phyloP scores from a whole-genome alignment of 2,113 vertebrate genomes.

The Poeciliopsis retropinna region DNA sequence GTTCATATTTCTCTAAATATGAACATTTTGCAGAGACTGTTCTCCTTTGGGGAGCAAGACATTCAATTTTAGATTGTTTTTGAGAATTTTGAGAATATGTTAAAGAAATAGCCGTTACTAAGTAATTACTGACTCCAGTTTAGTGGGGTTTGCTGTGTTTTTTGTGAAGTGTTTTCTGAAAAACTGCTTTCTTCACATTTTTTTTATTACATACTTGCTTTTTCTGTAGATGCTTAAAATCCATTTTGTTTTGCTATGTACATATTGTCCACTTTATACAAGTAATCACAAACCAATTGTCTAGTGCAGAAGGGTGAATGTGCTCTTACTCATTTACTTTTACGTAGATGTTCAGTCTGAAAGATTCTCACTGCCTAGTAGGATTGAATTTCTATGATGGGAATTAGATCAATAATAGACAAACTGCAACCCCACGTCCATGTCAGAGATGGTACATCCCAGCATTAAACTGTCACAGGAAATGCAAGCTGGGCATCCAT shows the following conservation, averaged over 20 bases:
- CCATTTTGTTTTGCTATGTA: neutral
- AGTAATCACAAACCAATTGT: neutral
- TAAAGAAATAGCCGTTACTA: neutral
- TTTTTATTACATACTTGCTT: neutral
- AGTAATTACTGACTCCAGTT: neutral
- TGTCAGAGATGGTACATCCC: constrained; percentile 66
- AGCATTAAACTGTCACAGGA: constrained; percentile 76
- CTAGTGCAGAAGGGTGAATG: neutral
- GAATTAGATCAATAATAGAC: constrained; percentile 27
- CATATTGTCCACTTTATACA: neutral
- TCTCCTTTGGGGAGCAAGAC: constrained; percentile 37
- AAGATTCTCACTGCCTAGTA: neutral
- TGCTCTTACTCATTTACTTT: neutral
- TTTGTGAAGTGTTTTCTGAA: too few species aligned
- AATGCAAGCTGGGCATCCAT: constrained; percentile 79
- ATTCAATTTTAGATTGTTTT: constrained; percentile 39
- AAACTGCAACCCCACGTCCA: constrained; percentile 40
- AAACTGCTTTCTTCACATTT: too few species aligned
- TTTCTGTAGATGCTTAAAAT: neutral
- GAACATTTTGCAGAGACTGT: constrained; percentile 50
- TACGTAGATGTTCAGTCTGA: neutral
- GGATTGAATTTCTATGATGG: constrained; percentile 13
- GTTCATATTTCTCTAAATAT: constrained; percentile 50
- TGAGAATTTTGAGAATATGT: constrained; percentile 4
- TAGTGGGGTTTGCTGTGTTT: too few species aligned